Percentiles rank a stretch among this genome's conserved stretches.
Conservation (phyloP, 2,113 vertebrate genomes). For the Athene noctua region DNA sequence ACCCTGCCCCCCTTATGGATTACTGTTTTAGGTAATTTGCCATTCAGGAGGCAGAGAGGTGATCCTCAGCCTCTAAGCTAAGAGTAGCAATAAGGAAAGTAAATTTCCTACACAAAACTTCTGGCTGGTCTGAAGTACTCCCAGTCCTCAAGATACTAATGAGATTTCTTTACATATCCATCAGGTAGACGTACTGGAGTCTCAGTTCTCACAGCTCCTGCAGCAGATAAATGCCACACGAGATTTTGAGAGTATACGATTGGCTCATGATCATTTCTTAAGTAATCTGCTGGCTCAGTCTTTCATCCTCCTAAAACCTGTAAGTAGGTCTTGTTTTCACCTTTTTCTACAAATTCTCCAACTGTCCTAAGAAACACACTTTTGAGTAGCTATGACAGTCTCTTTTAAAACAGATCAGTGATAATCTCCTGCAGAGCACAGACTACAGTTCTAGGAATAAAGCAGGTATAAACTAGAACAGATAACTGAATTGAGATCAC, state of each 20-base stretch:
- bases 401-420: background rate
- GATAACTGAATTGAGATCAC: background rate
- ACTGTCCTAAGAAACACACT: background rate
- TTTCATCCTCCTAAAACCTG: constrained; percentile 96
- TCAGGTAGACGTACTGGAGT: constrained; percentile 96
- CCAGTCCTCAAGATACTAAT: background rate
- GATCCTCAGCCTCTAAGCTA: background rate
- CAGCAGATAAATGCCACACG: constrained; percentile 93
- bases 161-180: background rate
- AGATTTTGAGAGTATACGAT: constrained; percentile 95
- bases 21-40: background rate
- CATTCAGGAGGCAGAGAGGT: background rate
- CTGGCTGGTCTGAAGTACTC: background rate
- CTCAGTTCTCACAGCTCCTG: constrained; percentile 96
- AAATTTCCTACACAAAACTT: background rate
- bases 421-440: background rate
- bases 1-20: background rate
- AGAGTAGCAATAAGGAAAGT: background rate
- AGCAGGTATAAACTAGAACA: background rate
- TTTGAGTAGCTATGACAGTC: background rate
- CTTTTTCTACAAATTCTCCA: background rate
- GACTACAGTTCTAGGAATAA: background rate
- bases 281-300: constrained; percentile 96
- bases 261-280: constrained; percentile 97
- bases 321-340: constrained; percentile 57